phyloP scores from a whole-genome alignment of 1,140 invertebrate genomes.

The Formica exsecta region DNA sequence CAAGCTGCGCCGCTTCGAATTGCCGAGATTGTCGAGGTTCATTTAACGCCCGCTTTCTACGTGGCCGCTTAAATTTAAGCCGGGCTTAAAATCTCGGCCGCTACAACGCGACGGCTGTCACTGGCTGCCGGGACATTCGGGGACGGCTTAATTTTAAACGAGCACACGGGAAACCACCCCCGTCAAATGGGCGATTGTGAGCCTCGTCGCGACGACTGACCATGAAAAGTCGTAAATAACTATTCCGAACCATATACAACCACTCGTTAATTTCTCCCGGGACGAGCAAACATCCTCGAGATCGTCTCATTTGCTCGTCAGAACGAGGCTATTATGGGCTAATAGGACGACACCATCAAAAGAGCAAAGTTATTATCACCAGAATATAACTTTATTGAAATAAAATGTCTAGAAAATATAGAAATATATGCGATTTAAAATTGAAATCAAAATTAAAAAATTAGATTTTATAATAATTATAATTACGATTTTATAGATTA shows the following conservation, averaged over 20 bases:
- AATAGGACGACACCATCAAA: slow-evolving; percentile 9
- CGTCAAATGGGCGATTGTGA: not conserved
- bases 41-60: slow-evolving; percentile 66
- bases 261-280: slow-evolving; percentile 45
- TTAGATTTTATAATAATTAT: not conserved
- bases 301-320: not conserved
- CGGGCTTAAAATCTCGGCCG: slow-evolving; percentile 35
- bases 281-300: slow-evolving; percentile 33
- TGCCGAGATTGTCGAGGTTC: slow-evolving; percentile 20
- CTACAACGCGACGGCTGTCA: slow-evolving; percentile 57
- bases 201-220: slow-evolving; percentile 40
- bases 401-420: not conserved
- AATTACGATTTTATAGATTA: not conserved
- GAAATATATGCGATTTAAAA: not conserved
- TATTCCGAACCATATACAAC: slow-evolving; percentile 38
- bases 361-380: not conserved
- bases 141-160: slow-evolving; percentile 63
- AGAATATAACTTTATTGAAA: not conserved
- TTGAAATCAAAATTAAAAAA: too few relatives aligned
- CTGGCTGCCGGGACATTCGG: slow-evolving; percentile 49
- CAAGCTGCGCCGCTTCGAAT: slow-evolving; percentile 4
- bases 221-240: slow-evolving; percentile 58
- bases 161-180: slow-evolving; percentile 24
- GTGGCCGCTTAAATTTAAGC: slow-evolving; percentile 66
- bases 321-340: slow-evolving; percentile 2